Base-by-base conservation (phyloP, 2,888 invertebrate species). In the Drosophila prostipennis region DNA sequence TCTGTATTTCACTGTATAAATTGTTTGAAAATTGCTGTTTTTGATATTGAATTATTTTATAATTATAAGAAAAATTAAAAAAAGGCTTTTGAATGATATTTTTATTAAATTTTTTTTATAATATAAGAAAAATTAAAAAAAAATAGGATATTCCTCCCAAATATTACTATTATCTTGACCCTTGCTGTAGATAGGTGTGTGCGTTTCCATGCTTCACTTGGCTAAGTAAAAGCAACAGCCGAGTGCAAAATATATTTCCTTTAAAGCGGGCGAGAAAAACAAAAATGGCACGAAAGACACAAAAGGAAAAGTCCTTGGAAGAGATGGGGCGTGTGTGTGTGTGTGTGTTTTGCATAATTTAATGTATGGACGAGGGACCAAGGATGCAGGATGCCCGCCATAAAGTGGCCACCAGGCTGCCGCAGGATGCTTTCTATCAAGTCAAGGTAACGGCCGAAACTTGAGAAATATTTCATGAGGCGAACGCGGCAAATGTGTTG, bases 141-240 rank as follows among this genome's bases (percentile, higher is more conserved):
- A 29, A 29, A 29, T 7, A 29, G 7, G 2, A 29, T 29, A 0
- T 3, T 1, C 29, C 3, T 1, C 2, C 7, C 29, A 29, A 29
- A 29, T 7, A 29, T 1, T 7, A 29, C 29, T 29, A 29, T 29
- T 5, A 37, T 57, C 16, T 37, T 29, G 37, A 6, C 56, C 37
- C 0, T 6, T 10, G 13, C 29, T 61, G 59, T 60, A 5, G 11
- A 10, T 37, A 36, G 36, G 48, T 49, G 36, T 32, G 72, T 23
- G 23, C 37, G 46, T 45, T 37, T 10, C 26, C 36, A 32, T 29
- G 69, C 46, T 42, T 64, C 63, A 53, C 53, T 52, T 29, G 68
- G 54, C 23, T 69, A 80, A 86, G 76, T 80, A 72, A 78, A 83
- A 78, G 80, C 76, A 78, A 67, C 68, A 75, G 80, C 55, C 65